A percentile compares a stretch with the other conserved stretches of the same genome.
Conservation (phyloP, 2,888 invertebrate genomes). For the Tricholauxania praeusta region DNA sequence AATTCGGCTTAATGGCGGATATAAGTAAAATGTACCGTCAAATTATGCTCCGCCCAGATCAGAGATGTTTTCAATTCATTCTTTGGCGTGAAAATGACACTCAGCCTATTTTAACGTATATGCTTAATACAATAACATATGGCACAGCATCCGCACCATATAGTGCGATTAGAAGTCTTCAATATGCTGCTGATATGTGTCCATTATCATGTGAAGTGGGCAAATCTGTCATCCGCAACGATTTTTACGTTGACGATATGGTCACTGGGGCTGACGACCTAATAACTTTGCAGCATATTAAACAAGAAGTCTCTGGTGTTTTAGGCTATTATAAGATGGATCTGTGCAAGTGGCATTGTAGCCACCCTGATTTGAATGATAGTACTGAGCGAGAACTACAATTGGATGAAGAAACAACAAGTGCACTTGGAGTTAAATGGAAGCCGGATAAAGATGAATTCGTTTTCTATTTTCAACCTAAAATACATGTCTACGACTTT, state of each 20-base stretch:
- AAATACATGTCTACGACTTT: neutral
- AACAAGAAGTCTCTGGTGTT: neutral
- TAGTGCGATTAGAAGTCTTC: constrained; percentile 28
- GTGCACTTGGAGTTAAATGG: constrained; percentile 32
- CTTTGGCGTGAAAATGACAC: neutral
- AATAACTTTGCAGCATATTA: neutral
- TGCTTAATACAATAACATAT: neutral
- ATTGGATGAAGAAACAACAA: constrained; percentile 11
- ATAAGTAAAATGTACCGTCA: constrained; percentile 3
- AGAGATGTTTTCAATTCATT: neutral
- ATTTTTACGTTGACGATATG: constrained; percentile 50
- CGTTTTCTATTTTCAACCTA: constrained; percentile 25
- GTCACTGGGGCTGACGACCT: constrained; percentile 35
- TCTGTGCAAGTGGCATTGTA: constrained; percentile 31
- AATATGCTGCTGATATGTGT: constrained; percentile 38
- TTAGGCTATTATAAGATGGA: constrained; percentile 9
- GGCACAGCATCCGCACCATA: constrained; percentile 44
- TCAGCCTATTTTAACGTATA: neutral
- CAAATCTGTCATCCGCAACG: constrained; percentile 34
- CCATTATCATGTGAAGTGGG: constrained; percentile 40
- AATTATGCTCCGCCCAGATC: neutral
- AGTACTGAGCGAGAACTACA: constrained; percentile 11
- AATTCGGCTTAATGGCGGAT: neutral
- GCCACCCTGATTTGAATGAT: neutral
- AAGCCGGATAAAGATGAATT: constrained; percentile 20